Evolutionary conservation across 2,113 vertebrate genomes (phyloP).

Genomic region (Willisornis vidua): DNA sequence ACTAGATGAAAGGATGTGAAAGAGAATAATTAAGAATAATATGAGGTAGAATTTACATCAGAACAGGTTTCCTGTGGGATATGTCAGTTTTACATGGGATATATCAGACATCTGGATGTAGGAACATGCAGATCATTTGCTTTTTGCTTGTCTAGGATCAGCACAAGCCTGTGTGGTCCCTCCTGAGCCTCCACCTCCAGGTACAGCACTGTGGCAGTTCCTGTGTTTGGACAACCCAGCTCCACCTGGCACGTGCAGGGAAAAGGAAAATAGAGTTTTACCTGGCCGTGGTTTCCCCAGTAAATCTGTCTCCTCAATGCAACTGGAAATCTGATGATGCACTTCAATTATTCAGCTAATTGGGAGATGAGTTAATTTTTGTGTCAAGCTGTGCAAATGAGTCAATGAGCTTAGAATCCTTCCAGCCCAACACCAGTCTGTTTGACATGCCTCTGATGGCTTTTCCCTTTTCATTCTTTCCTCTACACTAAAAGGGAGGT

Average conservation of each 20-base stretch:
- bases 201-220: neutral
- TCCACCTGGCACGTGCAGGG: neutral
- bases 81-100: neutral
- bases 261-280: neutral
- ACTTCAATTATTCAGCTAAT: neutral
- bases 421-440: neutral
- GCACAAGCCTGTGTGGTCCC: neutral
- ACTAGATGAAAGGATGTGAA: neutral
- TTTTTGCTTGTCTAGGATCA: neutral
- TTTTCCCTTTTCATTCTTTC: neutral
- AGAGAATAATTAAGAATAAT: neutral
- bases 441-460: neutral
- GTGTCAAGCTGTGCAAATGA: neutral
- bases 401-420: neutral
- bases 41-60: neutral
- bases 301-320: neutral
- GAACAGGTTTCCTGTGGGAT: neutral
- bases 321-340: neutral
- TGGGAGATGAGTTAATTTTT: slow-evolving; percentile 7
- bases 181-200: neutral
- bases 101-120: neutral
- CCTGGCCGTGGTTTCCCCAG: neutral
- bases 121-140: neutral
- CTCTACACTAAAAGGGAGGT: neutral
- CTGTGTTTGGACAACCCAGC: neutral